phyloP scores from a whole-genome alignment of 2,797 vertebrate genomes.

The Dryobates pubescens region DNA sequence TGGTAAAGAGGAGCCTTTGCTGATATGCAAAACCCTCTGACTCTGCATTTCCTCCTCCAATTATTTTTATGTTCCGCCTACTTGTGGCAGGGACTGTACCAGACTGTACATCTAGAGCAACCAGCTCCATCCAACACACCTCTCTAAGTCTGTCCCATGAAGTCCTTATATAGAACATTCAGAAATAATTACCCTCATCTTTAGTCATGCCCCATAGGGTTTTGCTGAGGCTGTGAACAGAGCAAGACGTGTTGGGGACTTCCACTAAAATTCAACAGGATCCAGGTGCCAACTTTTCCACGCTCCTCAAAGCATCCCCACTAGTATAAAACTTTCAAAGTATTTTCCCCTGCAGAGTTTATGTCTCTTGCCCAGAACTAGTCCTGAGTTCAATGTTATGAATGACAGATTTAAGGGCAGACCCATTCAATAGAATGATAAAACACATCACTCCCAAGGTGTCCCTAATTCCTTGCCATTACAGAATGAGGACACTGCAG shows the following conservation, averaged over 20 bases:
- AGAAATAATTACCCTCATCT: background rate
- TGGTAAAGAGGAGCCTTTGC: background rate
- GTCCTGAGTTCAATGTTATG: background rate
- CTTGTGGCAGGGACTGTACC: background rate
- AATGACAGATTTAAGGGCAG: constrained; percentile 1
- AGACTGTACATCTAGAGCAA: background rate
- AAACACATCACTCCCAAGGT: constrained; percentile 45
- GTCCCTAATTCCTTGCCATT: constrained; percentile 22
- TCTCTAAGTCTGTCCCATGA: background rate
- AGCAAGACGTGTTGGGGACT: background rate
- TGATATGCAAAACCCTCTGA: background rate
- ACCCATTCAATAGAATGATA: background rate
- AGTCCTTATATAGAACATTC: background rate
- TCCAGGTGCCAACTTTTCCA: background rate
- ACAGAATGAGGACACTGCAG: constrained; percentile 65
- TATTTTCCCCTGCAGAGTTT: background rate
- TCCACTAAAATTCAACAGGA: background rate
- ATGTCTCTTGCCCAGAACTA: background rate
- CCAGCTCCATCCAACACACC: background rate
- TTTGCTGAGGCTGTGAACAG: background rate
- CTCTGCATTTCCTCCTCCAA: background rate
- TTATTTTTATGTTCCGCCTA: background rate
- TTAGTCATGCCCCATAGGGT: background rate
- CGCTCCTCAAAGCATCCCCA: background rate
- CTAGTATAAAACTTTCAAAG: background rate